Conservation (phyloP, 2,797 vertebrate species). For the Pseudotriccus pelzelni region DNA sequence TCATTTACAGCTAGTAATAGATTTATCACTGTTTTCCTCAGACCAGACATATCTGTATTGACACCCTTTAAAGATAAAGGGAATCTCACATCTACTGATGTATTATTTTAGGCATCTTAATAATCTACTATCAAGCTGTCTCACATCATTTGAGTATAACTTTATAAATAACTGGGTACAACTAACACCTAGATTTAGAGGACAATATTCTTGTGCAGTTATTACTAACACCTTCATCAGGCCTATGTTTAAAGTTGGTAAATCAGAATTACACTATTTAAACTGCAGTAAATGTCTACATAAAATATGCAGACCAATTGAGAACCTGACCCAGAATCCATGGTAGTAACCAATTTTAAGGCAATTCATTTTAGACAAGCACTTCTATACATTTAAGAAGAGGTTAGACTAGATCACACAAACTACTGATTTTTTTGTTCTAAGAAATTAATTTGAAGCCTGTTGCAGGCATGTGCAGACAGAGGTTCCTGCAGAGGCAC, state of each 20-base stretch:
- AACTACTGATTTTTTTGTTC: background rate
- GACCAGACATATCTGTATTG: background rate
- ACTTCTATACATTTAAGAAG: background rate
- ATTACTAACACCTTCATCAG: background rate
- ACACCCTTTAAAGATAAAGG: background rate
- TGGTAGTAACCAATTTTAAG: background rate
- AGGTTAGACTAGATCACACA: background rate
- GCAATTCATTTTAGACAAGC: background rate
- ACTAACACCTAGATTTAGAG: background rate
- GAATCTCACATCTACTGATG: background rate
- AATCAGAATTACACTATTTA: background rate
- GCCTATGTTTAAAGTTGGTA: background rate
- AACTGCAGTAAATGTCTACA: background rate
- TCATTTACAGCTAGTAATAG: background rate
- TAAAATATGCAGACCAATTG: background rate
- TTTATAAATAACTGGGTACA: background rate
- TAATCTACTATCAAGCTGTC: background rate
- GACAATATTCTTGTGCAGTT: background rate
- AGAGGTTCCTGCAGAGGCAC: background rate
- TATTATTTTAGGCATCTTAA: background rate
- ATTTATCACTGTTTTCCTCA: background rate
- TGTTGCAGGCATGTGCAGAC: background rate
- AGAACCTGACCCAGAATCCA: background rate
- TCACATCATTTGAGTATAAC: background rate
- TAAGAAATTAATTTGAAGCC: background rate